Base-by-base conservation (phyloP, 2,888 invertebrate genomes). In the Uropetala carovei region DNA sequence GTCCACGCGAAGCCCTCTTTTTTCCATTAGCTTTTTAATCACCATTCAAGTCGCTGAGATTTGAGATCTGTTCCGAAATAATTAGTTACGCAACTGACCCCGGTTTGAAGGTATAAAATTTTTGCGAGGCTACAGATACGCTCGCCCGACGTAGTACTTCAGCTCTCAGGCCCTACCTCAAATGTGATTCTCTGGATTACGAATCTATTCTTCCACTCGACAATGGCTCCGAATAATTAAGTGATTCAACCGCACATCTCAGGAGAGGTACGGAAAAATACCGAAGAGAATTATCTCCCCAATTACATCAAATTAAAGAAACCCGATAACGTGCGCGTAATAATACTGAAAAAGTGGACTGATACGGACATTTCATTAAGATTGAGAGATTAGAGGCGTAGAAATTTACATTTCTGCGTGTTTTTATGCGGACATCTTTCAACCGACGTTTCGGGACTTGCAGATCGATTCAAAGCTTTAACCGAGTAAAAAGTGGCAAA, bases 21-120 rank as follows among this genome's bases (percentile, higher is more conserved):
- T n/a, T 83, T 56, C 43, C 59, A 27, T 56, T 57, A 43, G 10
- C 64, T 64, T 18, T n/a, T 89, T 68, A 68, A 89, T 83, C 83
- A 43, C 60, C 10, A 64, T 57, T 43, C 13, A 30, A 64, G 64
- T 18, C 43, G 64, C 43, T 14, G 18, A 22, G 64, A 30, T 89
- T 89, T 60, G 89, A 64, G 43, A 18, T 60, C 86, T 43, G 68
- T 64, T 43, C 43, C 64, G 43, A 56, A 89, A 89, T 43, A 64
- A 68, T 59, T 27, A 22, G 10, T 64, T 68, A 43, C 56, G 89
- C 89, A 43, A 89, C 30, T 56, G 30, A 68, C 68, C 43, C n/a
- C 75, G 75, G 14, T 75, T 22, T 22, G n/a, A 68, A 64, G 68
- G 27, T 27, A 27, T 10, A 27, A 7, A 75, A 75, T 2, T 13